These are phyloP conservation scores for Physella acuta DNA, from an alignment of 1,140 invertebrate genomes.

Conservation along the genomic window DNA sequence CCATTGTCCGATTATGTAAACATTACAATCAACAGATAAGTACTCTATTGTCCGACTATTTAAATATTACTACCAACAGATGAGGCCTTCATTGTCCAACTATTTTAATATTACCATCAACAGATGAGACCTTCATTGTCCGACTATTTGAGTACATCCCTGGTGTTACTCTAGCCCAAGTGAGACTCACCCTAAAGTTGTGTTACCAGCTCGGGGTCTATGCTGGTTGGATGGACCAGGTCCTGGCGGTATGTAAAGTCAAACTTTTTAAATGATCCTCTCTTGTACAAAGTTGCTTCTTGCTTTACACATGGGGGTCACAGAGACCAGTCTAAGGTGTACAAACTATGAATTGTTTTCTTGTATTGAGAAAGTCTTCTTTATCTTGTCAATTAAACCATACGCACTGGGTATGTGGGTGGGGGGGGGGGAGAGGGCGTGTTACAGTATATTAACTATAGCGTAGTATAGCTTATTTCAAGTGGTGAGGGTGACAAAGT, in stretches of 20 bases:
- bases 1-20: neutral
- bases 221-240: neutral
- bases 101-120: neutral
- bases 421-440: too few relatives aligned
- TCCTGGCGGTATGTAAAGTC: constrained; percentile 7
- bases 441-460: too few relatives aligned
- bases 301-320: too few relatives aligned
- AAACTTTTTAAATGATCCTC: too few relatives aligned
- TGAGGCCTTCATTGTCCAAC: neutral
- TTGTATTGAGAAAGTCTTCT: too few relatives aligned
- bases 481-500: too few relatives aligned
- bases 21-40: neutral
- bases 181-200: neutral
- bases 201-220: constrained; percentile 6
- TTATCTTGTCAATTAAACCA: too few relatives aligned
- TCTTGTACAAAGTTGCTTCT: too few relatives aligned
- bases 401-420: too few relatives aligned
- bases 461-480: too few relatives aligned
- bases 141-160: neutral
- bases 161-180: neutral
- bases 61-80: neutral
- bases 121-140: neutral
- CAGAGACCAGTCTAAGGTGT: too few relatives aligned
- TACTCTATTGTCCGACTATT: neutral
- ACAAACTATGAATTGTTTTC: too few relatives aligned